Percentiles rank a stretch among this genome's conserved stretches.
Evolutionary conservation across 1,140 invertebrate genomes (phyloP).

Genomic region (Eriosoma lanigerum): DNA sequence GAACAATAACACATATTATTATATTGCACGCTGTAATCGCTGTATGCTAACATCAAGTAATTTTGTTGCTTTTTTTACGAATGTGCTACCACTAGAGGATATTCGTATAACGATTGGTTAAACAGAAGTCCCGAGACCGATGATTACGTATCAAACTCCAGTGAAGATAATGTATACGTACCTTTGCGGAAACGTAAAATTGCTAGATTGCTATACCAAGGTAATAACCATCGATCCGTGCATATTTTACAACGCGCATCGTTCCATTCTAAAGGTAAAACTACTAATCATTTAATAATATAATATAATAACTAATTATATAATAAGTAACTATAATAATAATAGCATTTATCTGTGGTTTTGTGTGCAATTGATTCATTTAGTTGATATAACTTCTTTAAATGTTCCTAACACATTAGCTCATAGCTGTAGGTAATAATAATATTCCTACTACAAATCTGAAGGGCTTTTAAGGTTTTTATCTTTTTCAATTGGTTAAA

Average conservation of each 20-base stretch:
- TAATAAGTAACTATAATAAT: no score
- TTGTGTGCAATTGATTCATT: no score
- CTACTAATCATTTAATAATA: no score
- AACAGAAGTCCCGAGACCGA: constrained; percentile 21
- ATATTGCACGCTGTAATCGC: constrained; percentile 22
- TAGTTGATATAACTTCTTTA: no score
- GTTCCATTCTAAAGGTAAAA: constrained; percentile 43
- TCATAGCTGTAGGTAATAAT: neutral
- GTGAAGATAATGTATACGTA: neutral
- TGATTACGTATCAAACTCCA: neutral
- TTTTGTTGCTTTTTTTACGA: constrained; percentile 21
- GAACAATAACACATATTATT: neutral
- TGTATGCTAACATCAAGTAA: constrained; percentile 17
- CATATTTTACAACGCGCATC: constrained; percentile 39
- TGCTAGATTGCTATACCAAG: constrained; percentile 24
- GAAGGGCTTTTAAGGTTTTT: neutral
- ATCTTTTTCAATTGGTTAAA: no score
- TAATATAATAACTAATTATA: no score
- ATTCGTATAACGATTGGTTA: constrained; percentile 32
- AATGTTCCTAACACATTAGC: no score
- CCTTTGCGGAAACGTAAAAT: neutral
- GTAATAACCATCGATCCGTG: neutral
- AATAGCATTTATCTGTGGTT: no score
- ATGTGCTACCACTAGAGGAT: constrained; percentile 28
- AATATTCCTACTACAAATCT: neutral